A percentile compares a stretch with the other conserved stretches of the same genome.
phyloP scores from a whole-genome alignment of 2,797 vertebrate species.

The Enteromius radiatus region DNA sequence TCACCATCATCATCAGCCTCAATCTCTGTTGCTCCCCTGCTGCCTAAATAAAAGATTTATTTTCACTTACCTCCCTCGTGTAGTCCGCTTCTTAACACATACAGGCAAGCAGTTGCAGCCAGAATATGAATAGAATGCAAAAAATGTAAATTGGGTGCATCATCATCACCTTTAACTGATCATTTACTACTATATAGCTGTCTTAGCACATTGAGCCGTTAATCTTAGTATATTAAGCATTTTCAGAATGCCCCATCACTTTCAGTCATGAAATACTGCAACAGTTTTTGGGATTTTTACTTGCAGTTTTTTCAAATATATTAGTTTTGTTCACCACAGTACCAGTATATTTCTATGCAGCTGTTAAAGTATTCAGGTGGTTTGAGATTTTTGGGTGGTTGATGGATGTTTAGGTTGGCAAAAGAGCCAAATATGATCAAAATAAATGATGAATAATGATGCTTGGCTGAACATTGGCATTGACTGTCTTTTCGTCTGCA shows the following conservation, averaged over 20 bases:
- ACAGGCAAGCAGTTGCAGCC: background rate
- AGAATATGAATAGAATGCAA: background rate
- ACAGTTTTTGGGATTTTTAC: too few species aligned
- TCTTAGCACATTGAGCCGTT: background rate
- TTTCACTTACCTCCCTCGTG: too few species aligned
- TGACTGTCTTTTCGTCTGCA: constrained; percentile 27
- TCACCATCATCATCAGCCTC: too few species aligned
- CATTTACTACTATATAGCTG: background rate
- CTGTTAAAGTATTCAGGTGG: background rate
- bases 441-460: background rate
- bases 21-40: too few species aligned
- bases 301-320: background rate
- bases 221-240: background rate
- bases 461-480: background rate
- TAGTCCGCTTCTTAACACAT: too few species aligned
- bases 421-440: background rate
- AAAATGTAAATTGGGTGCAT: background rate
- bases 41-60: too few species aligned
- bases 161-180: too few species aligned
- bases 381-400: background rate
- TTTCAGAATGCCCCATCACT: background rate
- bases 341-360: background rate
- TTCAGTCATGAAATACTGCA: background rate
- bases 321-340: background rate
- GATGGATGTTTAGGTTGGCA: background rate